Base-by-base conservation (phyloP, 2,888 invertebrate species). In the Camptogramma bilineatum region DNA sequence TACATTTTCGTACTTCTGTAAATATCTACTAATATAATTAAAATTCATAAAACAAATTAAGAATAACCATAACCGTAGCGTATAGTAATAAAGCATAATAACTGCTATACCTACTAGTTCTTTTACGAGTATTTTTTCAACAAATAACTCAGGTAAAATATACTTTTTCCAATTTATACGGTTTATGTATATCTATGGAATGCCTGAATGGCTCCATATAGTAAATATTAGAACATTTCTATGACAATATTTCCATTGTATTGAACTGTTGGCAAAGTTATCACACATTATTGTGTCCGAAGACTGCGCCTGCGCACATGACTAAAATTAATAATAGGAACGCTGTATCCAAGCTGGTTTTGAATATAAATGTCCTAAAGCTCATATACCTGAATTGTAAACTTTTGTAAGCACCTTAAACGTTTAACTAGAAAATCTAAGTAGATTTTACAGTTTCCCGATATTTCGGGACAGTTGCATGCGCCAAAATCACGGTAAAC, bases 231-330 rank as follows among this genome's bases (percentile, higher is more conserved):
- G 70, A 73, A 70, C 70, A 75, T 72, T 80, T 76, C 75, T 76
- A 80, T 74, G 76, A 75, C 76, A 79, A 79, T 75, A 77, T 76
- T 71, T 65, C 76, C 74, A 80, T 80, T 82, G 80, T 78, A 71
- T 74, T 59, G 70, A 68, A 73, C 64, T 69, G 70, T 70, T 71
- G 65, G 73, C 64, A 64, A 74, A 78, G 73, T 79, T 81, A 80
- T 81, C 73, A 80, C 79, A 76, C 76, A 79, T 78, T 79, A 77
- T 77, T 70, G 69, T 75, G 79, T 75, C 76, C 66, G 65, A 71
- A 58, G 62, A 62, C 64, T 56, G 66, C 69, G 64, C 61, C 71
- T 55, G 51, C 62, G 65, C 57, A 76, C 71, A 75, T 74, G 75
- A 78, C 69, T 69, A 65, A 73, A 77, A 79, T 81, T 80, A 77